Evolutionary conservation across 2,888 invertebrate genomes (phyloP).

Genomic region (Crepidodera aurea): DNA sequence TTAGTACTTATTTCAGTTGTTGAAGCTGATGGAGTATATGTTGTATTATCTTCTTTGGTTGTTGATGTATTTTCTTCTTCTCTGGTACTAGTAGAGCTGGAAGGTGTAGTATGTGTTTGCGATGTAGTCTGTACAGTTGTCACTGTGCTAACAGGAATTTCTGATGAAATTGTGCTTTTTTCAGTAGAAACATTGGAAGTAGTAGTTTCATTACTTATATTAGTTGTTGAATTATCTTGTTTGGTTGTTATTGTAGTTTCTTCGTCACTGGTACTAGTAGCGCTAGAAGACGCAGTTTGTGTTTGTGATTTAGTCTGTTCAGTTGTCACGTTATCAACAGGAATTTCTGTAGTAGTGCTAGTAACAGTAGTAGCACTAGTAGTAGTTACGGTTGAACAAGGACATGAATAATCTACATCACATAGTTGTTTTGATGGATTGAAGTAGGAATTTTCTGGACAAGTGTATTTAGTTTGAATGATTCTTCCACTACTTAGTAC

Average conservation of each 20-base stretch:
- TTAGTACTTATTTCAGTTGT: too few species aligned
- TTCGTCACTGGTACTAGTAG: too few species aligned
- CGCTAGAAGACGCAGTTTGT: too few species aligned
- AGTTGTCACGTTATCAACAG: slow-evolving; percentile 1
- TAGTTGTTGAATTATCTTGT: too few species aligned
- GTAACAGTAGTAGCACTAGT: background rate
- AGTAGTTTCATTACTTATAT: too few species aligned
- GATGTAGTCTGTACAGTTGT: background rate
- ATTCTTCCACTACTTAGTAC: slow-evolving; percentile 46
- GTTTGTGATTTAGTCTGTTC: background rate
- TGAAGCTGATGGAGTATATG: background rate
- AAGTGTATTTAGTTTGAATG: slow-evolving; percentile 49
- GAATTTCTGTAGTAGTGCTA: background rate
- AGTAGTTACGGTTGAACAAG: slow-evolving; percentile 32
- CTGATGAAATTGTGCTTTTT: too few species aligned
- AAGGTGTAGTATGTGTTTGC: background rate
- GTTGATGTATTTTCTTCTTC: background rate
- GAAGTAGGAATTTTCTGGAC: slow-evolving; percentile 43
- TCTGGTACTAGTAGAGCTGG: background rate
- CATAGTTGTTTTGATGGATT: slow-evolving; percentile 36
- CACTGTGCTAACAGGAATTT: background rate
- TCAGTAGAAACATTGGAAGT: background rate
- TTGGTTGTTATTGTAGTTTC: too few species aligned
- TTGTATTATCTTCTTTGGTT: background rate
- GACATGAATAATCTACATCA: slow-evolving; percentile 59